A percentile compares a stretch with the other conserved stretches of the same genome.
These are phyloP conservation scores for Uria lomvia DNA, from an alignment of 2,113 vertebrate species.

Conservation along the genomic window DNA sequence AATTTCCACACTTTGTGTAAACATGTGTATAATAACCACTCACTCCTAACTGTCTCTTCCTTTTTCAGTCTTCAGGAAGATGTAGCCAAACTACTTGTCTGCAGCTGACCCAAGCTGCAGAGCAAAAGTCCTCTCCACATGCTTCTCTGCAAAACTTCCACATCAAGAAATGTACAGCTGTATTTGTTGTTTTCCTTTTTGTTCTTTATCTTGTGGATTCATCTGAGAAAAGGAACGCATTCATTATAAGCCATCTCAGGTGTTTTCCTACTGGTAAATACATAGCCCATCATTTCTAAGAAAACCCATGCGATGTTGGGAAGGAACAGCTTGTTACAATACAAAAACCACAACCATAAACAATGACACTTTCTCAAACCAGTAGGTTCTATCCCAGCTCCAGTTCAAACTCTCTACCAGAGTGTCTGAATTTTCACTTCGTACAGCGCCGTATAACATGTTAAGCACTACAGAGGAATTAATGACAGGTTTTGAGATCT, in stretches of 20 bases:
- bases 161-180: background rate
- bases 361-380: background rate
- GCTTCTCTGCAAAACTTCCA: background rate
- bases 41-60: background rate
- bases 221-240: background rate
- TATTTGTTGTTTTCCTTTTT: background rate
- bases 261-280: background rate
- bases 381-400: background rate
- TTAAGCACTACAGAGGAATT: background rate
- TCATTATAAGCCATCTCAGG: background rate
- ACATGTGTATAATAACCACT: background rate
- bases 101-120: background rate
- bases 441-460: fast-evolving
- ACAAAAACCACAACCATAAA: background rate
- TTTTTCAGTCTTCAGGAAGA: background rate
- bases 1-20: background rate
- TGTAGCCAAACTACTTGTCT: background rate
- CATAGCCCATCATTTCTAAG: background rate
- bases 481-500: background rate
- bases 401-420: background rate
- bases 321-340: background rate
- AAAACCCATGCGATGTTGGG: background rate
- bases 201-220: background rate
- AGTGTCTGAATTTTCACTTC: background rate
- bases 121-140: background rate